Conservation (phyloP, 2,888 invertebrate genomes). For the Rhingia rostrata region DNA sequence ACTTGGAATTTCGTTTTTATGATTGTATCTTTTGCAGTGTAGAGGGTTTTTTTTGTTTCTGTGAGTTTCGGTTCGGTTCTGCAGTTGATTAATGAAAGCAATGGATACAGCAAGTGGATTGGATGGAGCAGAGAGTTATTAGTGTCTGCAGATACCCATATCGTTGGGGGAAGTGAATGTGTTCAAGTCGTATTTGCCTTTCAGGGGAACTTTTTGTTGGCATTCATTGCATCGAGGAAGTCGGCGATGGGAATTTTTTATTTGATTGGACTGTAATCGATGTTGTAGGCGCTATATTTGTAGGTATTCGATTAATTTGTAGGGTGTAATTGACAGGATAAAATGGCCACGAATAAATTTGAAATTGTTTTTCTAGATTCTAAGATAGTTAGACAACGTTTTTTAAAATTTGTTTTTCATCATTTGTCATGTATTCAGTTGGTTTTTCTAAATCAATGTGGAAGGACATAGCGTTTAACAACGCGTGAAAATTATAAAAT, state of each 20-base stretch:
- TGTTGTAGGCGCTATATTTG: no score
- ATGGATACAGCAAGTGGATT: constrained; percentile 62
- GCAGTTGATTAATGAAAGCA: constrained; percentile 63
- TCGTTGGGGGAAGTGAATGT: constrained; percentile 31
- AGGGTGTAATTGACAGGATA: no score
- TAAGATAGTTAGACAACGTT: no score
- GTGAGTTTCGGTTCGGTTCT: neutral
- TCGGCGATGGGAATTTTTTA: neutral
- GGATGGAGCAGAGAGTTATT: constrained; percentile 47
- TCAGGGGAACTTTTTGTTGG: neutral
- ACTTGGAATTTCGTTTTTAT: constrained; percentile 47
- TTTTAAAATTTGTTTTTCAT: no score
- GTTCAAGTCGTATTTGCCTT: constrained; percentile 31
- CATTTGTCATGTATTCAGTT: no score
- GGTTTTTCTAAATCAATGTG: no score
- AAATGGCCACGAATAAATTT: no score
- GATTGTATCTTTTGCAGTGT: constrained; percentile 45
- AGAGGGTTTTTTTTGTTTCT: constrained; percentile 7
- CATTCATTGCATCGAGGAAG: no score
- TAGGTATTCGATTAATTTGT: no score
- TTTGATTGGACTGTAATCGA: neutral
- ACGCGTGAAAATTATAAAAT: no score
- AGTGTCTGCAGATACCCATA: constrained; percentile 13
- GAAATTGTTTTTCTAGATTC: neutral
- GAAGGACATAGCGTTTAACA: no score